These are phyloP conservation scores for Malurus cyaneus DNA, from an alignment of 2,113 vertebrate genomes.

Conservation along the genomic window DNA sequence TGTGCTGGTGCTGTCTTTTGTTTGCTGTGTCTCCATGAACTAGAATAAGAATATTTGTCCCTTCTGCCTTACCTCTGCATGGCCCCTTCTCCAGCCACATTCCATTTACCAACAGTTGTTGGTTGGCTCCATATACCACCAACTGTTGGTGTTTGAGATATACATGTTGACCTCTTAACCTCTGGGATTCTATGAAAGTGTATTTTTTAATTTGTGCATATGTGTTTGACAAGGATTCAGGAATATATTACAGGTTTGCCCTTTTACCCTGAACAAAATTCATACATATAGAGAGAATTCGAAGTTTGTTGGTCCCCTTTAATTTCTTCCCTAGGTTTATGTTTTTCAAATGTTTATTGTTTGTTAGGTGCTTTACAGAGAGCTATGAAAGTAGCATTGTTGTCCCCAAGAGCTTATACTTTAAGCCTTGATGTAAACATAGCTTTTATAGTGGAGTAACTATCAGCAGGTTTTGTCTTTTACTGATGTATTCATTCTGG, in stretches of 20 bases:
- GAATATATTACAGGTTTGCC: background rate
- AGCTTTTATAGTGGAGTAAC: background rate
- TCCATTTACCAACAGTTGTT: rapidly evolving
- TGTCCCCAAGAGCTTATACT: background rate
- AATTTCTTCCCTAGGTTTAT: background rate
- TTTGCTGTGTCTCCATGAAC: background rate
- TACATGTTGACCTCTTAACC: rapidly evolving
- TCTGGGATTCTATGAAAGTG: background rate
- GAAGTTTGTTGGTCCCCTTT: background rate
- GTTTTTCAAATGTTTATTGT: background rate
- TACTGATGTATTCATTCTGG: background rate
- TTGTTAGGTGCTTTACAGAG: background rate
- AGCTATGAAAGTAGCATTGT: background rate
- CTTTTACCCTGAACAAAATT: background rate
- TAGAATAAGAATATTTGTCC: no score
- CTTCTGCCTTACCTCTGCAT: background rate
- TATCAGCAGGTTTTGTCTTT: background rate
- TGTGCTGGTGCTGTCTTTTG: background rate
- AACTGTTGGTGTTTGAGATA: background rate
- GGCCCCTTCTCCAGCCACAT: background rate
- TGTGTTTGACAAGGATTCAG: background rate
- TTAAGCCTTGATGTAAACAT: background rate
- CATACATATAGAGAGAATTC: background rate
- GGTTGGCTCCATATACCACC: background rate
- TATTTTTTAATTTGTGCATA: background rate